Conservation (phyloP, 2,797 vertebrate species). For the Lutjanus argentimaculatus region DNA sequence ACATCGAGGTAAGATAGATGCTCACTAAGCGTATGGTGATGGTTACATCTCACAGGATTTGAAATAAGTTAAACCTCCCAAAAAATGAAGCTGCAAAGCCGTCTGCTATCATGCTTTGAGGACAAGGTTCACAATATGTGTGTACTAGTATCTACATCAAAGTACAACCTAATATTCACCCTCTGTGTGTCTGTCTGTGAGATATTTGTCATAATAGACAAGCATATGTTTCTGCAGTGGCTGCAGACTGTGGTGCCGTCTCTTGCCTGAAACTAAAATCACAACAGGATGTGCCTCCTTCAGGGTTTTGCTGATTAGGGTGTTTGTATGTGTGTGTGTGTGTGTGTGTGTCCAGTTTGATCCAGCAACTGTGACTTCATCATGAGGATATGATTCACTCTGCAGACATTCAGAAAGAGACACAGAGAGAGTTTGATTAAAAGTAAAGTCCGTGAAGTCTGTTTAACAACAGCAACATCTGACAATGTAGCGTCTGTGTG, state of each 20-base stretch:
- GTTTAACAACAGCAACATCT: constrained; percentile 47
- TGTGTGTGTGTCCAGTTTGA: constrained; percentile 35
- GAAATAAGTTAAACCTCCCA: neutral
- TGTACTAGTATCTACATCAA: neutral
- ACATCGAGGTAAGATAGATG: constrained; percentile 91
- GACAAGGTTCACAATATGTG: neutral
- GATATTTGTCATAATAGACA: neutral
- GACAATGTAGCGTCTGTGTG: neutral
- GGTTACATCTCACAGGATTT: constrained; percentile 2
- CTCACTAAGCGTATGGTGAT: neutral
- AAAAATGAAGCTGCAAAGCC: neutral
- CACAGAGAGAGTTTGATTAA: constrained; percentile 32
- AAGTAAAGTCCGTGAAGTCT: constrained; percentile 22
- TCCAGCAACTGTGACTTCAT: constrained; percentile 54
- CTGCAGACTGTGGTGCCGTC: neutral
- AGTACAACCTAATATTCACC: constrained; percentile 1
- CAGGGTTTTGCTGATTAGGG: constrained; percentile 70
- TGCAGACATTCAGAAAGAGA: constrained; percentile 53
- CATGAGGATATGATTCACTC: constrained; percentile 71
- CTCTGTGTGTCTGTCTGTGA: neutral
- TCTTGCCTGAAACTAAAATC: constrained; percentile 36
- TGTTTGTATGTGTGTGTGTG: constrained; percentile 35
- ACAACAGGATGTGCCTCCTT: constrained; percentile 73
- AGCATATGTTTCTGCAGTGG: neutral
- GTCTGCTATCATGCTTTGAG: constrained; percentile 1